A percentile compares a stretch with the other conserved stretches of the same genome.
Evolutionary conservation across 2,888 invertebrate genomes (phyloP).

Genomic region (Oligia strigilis): DNA sequence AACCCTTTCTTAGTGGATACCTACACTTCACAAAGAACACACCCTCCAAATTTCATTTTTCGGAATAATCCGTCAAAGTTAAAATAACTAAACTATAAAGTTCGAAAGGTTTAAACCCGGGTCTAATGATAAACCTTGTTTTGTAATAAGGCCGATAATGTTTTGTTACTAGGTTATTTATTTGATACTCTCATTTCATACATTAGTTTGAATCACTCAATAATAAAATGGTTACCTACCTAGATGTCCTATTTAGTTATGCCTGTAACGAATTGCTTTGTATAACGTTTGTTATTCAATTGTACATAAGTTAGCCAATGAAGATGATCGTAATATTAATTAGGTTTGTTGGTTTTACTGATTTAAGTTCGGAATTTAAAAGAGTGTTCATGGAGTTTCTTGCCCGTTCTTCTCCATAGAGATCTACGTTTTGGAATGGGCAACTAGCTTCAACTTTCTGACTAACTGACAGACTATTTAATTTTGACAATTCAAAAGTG

Average conservation of each 20-base stretch:
- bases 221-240: constrained; percentile 12
- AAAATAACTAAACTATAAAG: no score
- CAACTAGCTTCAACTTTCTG: no score
- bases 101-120: not conserved
- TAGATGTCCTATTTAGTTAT: constrained; percentile 43
- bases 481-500: not conserved
- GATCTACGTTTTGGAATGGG: no score
- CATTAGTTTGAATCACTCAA: not conserved
- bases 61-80: no score
- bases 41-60: no score
- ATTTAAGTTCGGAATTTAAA: not conserved
- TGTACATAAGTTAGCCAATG: constrained; percentile 8
- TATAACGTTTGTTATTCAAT: constrained; percentile 30
- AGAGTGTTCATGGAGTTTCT: no score
- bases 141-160: not conserved
- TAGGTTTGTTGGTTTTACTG: not conserved
- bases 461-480: not conserved
- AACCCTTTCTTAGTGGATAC: no score
- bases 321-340: constrained; percentile 26
- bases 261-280: constrained; percentile 54
- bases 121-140: no score
- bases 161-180: not conserved
- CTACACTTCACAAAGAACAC: no score
- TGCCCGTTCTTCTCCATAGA: no score
- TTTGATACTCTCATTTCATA: not conserved